Evolutionary conservation across 2,888 invertebrate species (phyloP).

Genomic region (Rhamphomyia laevipes): DNA sequence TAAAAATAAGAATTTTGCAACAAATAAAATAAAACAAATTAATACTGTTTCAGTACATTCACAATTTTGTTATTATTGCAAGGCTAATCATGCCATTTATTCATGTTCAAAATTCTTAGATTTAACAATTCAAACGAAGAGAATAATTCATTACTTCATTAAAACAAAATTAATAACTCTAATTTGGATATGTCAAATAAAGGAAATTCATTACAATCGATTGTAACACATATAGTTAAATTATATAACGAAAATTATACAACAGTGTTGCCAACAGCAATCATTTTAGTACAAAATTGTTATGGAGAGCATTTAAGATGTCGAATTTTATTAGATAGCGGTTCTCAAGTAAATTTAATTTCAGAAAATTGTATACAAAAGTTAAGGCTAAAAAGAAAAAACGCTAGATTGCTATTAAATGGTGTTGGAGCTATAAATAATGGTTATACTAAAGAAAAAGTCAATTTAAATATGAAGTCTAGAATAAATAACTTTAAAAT

Average conservation of each 20-base stretch:
- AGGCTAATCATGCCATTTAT: not conserved
- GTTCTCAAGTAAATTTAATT: slow-evolving; percentile 6
- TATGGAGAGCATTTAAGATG: slow-evolving; percentile 1
- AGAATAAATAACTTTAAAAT: not conserved
- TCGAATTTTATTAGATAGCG: slow-evolving; percentile 6
- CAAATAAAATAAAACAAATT: not conserved
- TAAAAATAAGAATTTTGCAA: not conserved
- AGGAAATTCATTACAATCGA: not conserved
- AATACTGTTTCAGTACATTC: not conserved
- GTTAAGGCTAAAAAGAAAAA: not conserved
- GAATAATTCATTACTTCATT: no score
- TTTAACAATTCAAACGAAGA: not conserved
- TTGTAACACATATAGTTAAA: not conserved
- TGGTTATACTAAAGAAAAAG: slow-evolving; percentile 2
- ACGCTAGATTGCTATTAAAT: not conserved
- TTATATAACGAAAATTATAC: not conserved
- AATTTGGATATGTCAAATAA: no score
- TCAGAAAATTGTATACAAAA: slow-evolving; percentile 2
- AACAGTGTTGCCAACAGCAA: slow-evolving; percentile 7
- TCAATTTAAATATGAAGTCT: not conserved
- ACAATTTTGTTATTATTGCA: not conserved
- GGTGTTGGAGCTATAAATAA: slow-evolving; percentile 2
- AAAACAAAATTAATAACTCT: no score
- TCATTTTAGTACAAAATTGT: not conserved
- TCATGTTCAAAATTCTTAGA: not conserved